Base-by-base conservation (phyloP, 2,888 invertebrate genomes). In the Phania funesta region DNA sequence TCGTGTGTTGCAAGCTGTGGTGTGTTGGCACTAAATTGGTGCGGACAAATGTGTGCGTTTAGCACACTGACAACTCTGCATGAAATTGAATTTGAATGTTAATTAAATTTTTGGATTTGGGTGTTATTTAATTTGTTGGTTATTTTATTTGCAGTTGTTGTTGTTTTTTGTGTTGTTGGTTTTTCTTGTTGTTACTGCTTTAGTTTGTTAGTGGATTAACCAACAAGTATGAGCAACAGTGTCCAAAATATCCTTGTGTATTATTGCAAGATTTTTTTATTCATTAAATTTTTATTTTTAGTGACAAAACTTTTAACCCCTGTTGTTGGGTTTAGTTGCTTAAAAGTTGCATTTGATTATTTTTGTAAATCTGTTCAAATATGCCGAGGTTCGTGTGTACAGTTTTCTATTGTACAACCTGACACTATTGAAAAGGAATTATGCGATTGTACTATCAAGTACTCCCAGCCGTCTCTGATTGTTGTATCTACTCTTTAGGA, bases 21-120 rank as follows among this genome's bases (percentile, higher is more conserved):
- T 18, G 1, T 35, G 24, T 18, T 16, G 38, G 24, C 11, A 50
- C 48, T 48, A 46, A 29, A 32, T 56, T 9, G 13, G 9, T 11
- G 24, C 35, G 22, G 35, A 9, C 20, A 6, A 38, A 22, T 26
- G 9, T 68, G 22, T 62, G 41, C 24, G 68, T 46, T 20, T 8
- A 38, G 18, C 41, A 48, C 64, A 52, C 78, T 65, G 70, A 82
- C 78, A 58, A 67, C 74, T n/a, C 68, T 68, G 35, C 16, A 65
- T 46, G 18, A 76, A 83, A 83, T 80, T 83, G 76, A 83, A 83
- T 83, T 83, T 76, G 76, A 76, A 83, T 83, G 76, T 83, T 83
- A 83, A 83, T 83, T 83, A 79, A 83, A 83, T 83, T 80, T 83
- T 76, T 76, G 76, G 68, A 74, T 80, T 75, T 80, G 68, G 62